phyloP scores from a whole-genome alignment of 2,113 vertebrate genomes.

The crab-eating macaque (Macaca fascicularis) region DNA sequence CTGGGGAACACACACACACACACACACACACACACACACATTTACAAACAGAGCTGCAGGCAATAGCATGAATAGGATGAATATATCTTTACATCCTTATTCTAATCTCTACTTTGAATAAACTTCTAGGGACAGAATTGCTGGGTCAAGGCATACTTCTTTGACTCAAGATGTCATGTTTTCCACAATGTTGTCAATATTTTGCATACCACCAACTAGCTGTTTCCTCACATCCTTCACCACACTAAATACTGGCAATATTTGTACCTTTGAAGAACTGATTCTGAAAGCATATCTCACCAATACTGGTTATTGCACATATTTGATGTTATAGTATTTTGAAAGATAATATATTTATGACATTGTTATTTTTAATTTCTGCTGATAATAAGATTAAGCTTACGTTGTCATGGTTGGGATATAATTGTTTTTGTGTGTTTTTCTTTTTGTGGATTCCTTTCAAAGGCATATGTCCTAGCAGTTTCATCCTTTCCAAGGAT shows the following conservation, averaged over 20 bases:
- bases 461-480: neutral
- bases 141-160: neutral
- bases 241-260: neutral
- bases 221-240: neutral
- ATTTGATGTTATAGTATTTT: neutral
- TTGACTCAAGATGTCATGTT: neutral
- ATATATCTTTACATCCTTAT: neutral
- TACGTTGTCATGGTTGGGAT: neutral
- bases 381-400: neutral
- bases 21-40: neutral
- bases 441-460: neutral
- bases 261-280: neutral
- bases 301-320: neutral
- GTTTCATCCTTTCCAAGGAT: neutral
- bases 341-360: neutral
- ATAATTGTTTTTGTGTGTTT: neutral
- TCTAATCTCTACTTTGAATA: neutral
- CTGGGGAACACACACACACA: neutral
- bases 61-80: neutral
- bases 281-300: neutral
- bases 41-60: neutral
- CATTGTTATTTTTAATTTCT: neutral
- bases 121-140: neutral
- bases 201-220: neutral
- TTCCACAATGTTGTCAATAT: neutral